Base-by-base conservation (phyloP, 2,113 vertebrate genomes). In the Pterocles orientalis region DNA sequence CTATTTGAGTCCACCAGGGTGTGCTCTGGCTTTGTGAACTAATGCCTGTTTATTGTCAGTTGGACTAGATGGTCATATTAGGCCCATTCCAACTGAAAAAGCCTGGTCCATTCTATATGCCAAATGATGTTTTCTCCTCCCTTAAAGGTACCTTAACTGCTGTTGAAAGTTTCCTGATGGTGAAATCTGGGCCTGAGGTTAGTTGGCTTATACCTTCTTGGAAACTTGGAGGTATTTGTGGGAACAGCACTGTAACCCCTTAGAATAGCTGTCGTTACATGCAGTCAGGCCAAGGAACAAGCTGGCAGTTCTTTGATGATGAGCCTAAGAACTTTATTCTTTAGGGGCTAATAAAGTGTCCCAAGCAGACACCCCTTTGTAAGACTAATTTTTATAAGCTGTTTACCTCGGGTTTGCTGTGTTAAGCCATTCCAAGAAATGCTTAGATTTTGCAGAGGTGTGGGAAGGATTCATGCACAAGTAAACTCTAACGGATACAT, bases 91-190 rank as follows among this genome's bases (percentile, higher is more conserved):
- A 36, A 25, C 58, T 61, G 23, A 36, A 61, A 14, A 34, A n/a
- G 33, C 15, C n/a, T 24, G 15, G 13, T 60, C 58, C 36, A 16
- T 61, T 36, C 58, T 43, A 33, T 66, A 8, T 77, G 48, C 43
- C 65, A 75, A 58, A 51, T 78, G 29, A 58, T 39, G 5, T 78
- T 94, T 92, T 91, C 76, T 81, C 16, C 60, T 62, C 26, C 69
- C 17, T 95, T 86, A 70, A 81, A 98, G 99, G 99, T 70, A 99
- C 98, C 25, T 96, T 99, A 96, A 99, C 99, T 75, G 97, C 98
- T 51, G 97, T 99, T 25, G 99, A 99, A 98, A 99, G 99, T 93
- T 99, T 99, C 96, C 96, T 99, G 96, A 98, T 97, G 0, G 18
- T 99, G 76, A 95, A 98, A 33, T 45, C 96, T 65, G 99, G 99